Percentiles rank a stretch among this genome's conserved stretches.
These are phyloP conservation scores for Glossophaga mutica DNA, from an alignment of 2,797 vertebrate genomes.

Conservation along the genomic window DNA sequence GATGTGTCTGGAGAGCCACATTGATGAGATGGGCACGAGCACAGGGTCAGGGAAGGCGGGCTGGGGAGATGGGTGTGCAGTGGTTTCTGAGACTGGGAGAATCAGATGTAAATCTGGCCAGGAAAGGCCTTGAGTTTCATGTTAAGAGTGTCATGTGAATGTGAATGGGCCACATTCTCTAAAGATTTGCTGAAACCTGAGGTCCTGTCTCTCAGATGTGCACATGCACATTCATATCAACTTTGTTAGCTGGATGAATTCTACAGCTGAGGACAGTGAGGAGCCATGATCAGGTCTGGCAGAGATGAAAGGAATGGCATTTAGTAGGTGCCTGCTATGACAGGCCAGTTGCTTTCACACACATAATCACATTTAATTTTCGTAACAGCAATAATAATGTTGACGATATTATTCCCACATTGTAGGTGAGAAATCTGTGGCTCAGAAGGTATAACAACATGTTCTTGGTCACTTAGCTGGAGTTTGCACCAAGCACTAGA, in stretches of 20 bases:
- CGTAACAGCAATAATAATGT: neutral
- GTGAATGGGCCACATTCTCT: neutral
- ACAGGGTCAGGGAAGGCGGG: neutral
- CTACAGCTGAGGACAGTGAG: neutral
- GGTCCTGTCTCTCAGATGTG: neutral
- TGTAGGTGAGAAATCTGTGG: neutral
- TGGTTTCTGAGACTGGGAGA: neutral
- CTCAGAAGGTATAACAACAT: neutral
- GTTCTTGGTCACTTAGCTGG: neutral
- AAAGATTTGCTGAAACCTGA: neutral
- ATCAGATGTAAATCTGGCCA: neutral
- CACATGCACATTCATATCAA: neutral
- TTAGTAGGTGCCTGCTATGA: neutral
- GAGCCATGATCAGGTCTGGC: neutral
- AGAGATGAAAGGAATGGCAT: neutral
- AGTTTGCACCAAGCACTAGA: neutral
- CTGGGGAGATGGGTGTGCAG: neutral
- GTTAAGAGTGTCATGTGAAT: neutral
- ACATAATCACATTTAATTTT: neutral
- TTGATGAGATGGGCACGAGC: neutral
- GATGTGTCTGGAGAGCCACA: neutral
- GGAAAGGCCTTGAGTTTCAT: neutral
- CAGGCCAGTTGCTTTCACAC: neutral
- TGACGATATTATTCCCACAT: neutral
- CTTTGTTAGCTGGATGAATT: neutral